Conservation (phyloP, 1,140 invertebrate genomes). For the Arctopsyche grandis region DNA sequence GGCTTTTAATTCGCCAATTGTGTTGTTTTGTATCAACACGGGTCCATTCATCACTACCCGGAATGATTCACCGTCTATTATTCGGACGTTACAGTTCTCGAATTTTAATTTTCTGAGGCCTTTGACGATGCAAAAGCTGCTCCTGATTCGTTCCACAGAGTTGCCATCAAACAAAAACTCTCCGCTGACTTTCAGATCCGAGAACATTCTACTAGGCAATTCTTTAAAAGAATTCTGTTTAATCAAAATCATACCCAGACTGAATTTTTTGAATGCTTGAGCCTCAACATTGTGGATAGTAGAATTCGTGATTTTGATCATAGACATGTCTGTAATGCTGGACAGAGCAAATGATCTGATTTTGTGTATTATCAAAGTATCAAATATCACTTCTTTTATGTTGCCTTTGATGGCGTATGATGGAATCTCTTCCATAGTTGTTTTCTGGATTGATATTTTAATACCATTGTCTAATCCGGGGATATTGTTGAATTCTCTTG, state of each 20-base stretch:
- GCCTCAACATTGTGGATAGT: slow-evolving; percentile 70
- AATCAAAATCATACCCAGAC: slow-evolving; percentile 71
- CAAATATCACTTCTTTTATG: slow-evolving; percentile 74
- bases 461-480: slow-evolving; percentile 60
- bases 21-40: slow-evolving; percentile 75
- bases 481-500: slow-evolving; percentile 57
- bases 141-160: slow-evolving; percentile 67
- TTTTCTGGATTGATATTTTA: slow-evolving; percentile 59
- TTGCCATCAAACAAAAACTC: slow-evolving; percentile 74
- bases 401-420: slow-evolving; percentile 76
- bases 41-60: slow-evolving; percentile 70
- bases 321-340: slow-evolving; percentile 69
- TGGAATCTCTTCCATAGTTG: slow-evolving; percentile 69
- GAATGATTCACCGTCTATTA: slow-evolving; percentile 73
- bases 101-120: slow-evolving; percentile 70
- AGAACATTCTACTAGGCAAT: slow-evolving; percentile 76
- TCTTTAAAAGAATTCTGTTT: slow-evolving; percentile 64
- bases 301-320: slow-evolving; percentile 67
- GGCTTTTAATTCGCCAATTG: slow-evolving; percentile 66
- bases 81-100: slow-evolving; percentile 70
- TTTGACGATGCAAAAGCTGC: slow-evolving; percentile 72
- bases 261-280: slow-evolving; percentile 83
- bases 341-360: slow-evolving; percentile 79
- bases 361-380: slow-evolving; percentile 69
- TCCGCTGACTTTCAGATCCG: slow-evolving; percentile 75